Percentiles rank a stretch among this genome's conserved stretches.
Evolutionary conservation across 1,140 invertebrate genomes (phyloP).

Genomic region (Watersipora subatra): DNA sequence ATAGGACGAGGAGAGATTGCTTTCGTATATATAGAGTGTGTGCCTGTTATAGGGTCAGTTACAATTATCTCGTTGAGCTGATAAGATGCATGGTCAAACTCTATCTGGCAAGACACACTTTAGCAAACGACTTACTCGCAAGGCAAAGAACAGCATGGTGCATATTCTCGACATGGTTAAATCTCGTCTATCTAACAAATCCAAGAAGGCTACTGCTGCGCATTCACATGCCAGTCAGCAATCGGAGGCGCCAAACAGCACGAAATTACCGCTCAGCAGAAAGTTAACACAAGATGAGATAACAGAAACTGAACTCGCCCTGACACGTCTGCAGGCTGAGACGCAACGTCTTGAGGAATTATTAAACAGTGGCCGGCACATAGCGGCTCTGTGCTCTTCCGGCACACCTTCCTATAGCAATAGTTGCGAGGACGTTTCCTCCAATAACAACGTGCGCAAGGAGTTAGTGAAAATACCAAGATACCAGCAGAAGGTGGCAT

Average conservation of each 20-base stretch:
- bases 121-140: not conserved
- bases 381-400: not conserved
- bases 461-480: not conserved
- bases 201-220: not conserved
- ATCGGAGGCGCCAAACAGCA: not conserved
- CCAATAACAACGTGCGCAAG: not conserved
- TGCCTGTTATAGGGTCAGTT: too few relatives aligned
- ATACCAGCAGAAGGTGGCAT: not conserved
- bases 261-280: not conserved
- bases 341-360: not conserved
- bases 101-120: not conserved
- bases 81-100: not conserved
- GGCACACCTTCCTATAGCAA: not conserved
- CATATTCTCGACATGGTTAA: not conserved
- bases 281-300: not conserved
- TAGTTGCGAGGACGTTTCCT: not conserved
- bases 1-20: too few relatives aligned
- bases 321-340: not conserved
- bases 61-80: not conserved
- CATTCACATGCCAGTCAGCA: too few relatives aligned
- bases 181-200: not conserved
- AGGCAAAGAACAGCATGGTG: not conserved
- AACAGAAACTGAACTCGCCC: not conserved
- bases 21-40: too few relatives aligned
- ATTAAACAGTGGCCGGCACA: not conserved